A percentile compares a stretch with the other conserved stretches of the same genome.
phyloP scores from a whole-genome alignment of 2,113 vertebrate species.

The Bufo bufo region DNA sequence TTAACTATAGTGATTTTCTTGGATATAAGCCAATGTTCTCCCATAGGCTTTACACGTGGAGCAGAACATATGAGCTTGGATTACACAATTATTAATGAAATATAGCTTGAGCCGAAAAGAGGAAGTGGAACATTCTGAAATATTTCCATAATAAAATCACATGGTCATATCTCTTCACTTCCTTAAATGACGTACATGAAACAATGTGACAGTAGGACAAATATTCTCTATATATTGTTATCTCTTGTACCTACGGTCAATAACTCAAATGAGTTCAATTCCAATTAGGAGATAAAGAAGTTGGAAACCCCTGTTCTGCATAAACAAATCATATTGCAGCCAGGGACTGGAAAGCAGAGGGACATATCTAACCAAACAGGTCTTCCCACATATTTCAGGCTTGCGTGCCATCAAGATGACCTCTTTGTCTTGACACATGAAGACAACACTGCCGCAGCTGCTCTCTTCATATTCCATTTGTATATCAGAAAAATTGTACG shows the following conservation, averaged over 20 bases:
- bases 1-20: background rate
- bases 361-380: background rate
- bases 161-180: background rate
- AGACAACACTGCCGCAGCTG: background rate
- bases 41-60: background rate
- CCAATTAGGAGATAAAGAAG: background rate
- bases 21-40: background rate
- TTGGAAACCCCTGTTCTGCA: background rate
- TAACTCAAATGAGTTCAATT: background rate
- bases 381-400: background rate
- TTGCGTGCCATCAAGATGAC: background rate
- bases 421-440: background rate
- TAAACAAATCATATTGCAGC: background rate
- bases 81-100: constrained; percentile 1
- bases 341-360: background rate
- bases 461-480: background rate
- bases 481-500: background rate
- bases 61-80: background rate
- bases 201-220: background rate
- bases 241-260: background rate
- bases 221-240: background rate
- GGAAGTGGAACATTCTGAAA: constrained; percentile 21
- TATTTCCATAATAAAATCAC: background rate
- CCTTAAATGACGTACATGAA: background rate
- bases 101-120: background rate